A percentile compares a stretch with the other conserved stretches of the same genome.
These are phyloP conservation scores for Melitaea athalia DNA, from an alignment of 2,888 invertebrate genomes.

Conservation along the genomic window DNA sequence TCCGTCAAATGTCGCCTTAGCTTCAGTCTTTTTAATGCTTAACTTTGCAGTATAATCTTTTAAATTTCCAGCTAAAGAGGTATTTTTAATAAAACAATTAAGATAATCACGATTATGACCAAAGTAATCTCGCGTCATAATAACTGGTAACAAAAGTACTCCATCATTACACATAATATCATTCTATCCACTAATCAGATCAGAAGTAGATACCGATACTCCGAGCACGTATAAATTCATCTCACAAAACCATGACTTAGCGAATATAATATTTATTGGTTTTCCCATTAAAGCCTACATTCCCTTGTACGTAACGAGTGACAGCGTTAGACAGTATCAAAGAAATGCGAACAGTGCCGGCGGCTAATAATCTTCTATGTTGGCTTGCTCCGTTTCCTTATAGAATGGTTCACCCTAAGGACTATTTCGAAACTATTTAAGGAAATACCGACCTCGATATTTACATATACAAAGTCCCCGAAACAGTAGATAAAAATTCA, in stretches of 20 bases:
- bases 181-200: constrained; percentile 12
- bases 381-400: constrained; percentile 47
- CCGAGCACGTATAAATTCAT: constrained; percentile 6
- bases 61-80: neutral
- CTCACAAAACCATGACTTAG: constrained; percentile 1
- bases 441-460: constrained; percentile 12
- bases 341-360: constrained; percentile 46
- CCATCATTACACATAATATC: constrained; percentile 8
- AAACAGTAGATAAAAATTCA: neutral
- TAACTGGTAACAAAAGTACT: neutral
- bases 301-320: constrained; percentile 22
- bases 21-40: neutral
- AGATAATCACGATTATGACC: neutral
- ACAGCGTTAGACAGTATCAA: constrained; percentile 37
- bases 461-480: neutral
- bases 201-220: constrained; percentile 5
- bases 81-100: neutral
- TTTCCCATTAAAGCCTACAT: constrained; percentile 21
- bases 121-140: constrained; percentile 1
- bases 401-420: constrained; percentile 40
- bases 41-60: neutral
- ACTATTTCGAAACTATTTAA: constrained; percentile 30
- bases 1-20: neutral
- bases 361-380: constrained; percentile 52
- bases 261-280: constrained; percentile 13